Evolutionary conservation across 1,140 invertebrate genomes (phyloP).

Genomic region (Ceratoteleas bidentatus): DNA sequence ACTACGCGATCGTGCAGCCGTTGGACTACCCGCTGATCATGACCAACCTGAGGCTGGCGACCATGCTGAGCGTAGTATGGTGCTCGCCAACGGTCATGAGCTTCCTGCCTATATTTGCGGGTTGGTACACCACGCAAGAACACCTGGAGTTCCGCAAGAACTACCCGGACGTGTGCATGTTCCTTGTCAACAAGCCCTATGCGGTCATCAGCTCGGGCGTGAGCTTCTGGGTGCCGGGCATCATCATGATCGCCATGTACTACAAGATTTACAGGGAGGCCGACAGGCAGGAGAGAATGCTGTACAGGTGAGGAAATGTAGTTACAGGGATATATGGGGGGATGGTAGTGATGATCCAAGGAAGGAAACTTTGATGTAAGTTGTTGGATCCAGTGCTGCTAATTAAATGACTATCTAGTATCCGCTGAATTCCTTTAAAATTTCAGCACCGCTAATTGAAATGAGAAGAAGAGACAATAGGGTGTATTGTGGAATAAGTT

Average conservation of each 20-base stretch:
- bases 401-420: too few species aligned
- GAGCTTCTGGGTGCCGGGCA: conserved; percentile 97
- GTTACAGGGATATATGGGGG: too few species aligned
- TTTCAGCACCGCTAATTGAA: too few species aligned
- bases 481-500: too few species aligned
- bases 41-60: conserved; percentile 88
- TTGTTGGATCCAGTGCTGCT: too few species aligned
- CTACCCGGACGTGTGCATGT: conserved; percentile 90
- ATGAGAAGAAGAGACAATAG: too few species aligned
- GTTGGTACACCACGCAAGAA: conserved; percentile 94
- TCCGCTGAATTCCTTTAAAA: too few species aligned
- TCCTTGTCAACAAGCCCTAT: conserved; percentile 94
- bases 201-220: conserved; percentile 95
- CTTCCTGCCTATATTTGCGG: conserved; percentile 96
- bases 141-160: conserved; percentile 87
- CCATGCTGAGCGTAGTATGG: conserved; percentile 94
- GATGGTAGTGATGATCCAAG: too few species aligned
- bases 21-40: conserved; percentile 94
- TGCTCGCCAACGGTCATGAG: conserved; percentile 94
- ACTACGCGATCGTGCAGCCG: conserved; percentile 94
- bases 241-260: conserved; percentile 97
- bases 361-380: too few species aligned
- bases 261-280: conserved; percentile 96
- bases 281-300: conserved; percentile 93
- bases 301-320: conserved; percentile 87